phyloP scores from a whole-genome alignment of 2,888 invertebrate genomes.

The Eurytoma adleriae region DNA sequence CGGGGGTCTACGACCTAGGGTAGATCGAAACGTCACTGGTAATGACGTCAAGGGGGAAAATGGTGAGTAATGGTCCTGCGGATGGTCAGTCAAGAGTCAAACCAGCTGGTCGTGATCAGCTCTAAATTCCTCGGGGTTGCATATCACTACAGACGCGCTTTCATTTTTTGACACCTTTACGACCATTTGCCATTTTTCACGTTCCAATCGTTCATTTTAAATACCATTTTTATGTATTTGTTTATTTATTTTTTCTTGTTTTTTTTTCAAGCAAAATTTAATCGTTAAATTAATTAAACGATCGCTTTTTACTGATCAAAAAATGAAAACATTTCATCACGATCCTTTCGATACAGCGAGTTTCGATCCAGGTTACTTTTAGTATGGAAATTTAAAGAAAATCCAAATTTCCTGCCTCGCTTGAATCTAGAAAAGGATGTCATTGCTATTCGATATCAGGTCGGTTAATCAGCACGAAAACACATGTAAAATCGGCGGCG shows the following conservation, averaged over 20 bases:
- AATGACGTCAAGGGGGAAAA: constrained; percentile 57
- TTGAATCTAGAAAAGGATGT: constrained; percentile 49
- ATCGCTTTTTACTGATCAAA: constrained; percentile 15
- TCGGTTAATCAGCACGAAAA: constrained; percentile 61
- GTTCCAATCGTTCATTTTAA: neutral
- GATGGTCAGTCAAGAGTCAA: constrained; percentile 59
- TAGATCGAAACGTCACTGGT: constrained; percentile 49
- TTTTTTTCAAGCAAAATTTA: neutral
- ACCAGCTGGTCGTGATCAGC: constrained; percentile 71
- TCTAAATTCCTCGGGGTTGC: constrained; percentile 56
- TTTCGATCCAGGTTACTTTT: neutral
- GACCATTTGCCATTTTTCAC: neutral
- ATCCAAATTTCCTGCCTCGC: constrained; percentile 19
- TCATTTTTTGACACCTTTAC: constrained; percentile 46
- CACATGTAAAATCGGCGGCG: constrained; percentile 72
- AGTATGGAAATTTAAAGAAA: neutral
- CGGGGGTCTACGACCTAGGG: constrained; percentile 47
- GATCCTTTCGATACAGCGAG: constrained; percentile 46
- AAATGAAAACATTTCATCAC: constrained; percentile 34
- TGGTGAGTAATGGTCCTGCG: constrained; percentile 56
- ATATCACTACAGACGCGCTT: constrained; percentile 41
- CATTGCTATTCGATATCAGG: constrained; percentile 20
- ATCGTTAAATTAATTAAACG: neutral
- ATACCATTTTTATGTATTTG: neutral
- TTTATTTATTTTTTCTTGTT: neutral